Conservation (phyloP, 1,140 invertebrate genomes). For the Goniozus legneri region DNA sequence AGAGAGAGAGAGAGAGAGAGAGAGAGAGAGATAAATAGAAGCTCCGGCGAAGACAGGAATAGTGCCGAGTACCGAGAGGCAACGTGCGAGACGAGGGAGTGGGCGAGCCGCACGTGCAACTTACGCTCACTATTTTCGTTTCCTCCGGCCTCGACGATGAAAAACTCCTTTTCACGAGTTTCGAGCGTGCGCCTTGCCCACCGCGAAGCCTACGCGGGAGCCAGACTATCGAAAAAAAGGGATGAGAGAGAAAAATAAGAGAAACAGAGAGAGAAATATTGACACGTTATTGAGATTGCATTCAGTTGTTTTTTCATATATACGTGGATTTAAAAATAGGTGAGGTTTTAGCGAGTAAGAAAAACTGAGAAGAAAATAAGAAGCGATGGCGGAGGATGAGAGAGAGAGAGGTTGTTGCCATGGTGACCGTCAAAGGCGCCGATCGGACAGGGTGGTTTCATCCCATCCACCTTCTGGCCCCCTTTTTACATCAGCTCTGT, state of each 20-base stretch:
- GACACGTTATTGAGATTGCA: too few species aligned
- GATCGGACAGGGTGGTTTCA: conserved; percentile 22
- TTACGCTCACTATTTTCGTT: conserved; percentile 25
- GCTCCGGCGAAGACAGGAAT: conserved; percentile 15
- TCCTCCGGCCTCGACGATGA: too few species aligned
- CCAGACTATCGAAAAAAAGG: neutral
- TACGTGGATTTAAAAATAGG: too few species aligned
- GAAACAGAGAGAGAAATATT: neutral
- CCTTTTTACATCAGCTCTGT: conserved; percentile 22
- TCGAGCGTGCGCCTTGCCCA: too few species aligned
- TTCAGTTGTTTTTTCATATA: too few species aligned
- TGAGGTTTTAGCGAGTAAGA: conserved; percentile 6
- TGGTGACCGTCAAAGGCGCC: conserved; percentile 34
- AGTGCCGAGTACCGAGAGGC: conserved; percentile 2
- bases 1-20: too few species aligned
- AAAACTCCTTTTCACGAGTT: too few species aligned
- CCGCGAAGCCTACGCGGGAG: neutral
- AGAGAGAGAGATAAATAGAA: too few species aligned
- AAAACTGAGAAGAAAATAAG: conserved; percentile 6
- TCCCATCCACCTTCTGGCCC: too few species aligned
- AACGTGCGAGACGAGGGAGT: neutral
- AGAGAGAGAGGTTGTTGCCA: conserved; percentile 20
- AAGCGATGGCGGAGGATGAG: conserved; percentile 1
- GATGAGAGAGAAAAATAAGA: neutral
- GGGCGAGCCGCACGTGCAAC: conserved; percentile 17